These are phyloP conservation scores for Nysson spinosus DNA, from an alignment of 2,888 invertebrate species.

Conservation along the genomic window DNA sequence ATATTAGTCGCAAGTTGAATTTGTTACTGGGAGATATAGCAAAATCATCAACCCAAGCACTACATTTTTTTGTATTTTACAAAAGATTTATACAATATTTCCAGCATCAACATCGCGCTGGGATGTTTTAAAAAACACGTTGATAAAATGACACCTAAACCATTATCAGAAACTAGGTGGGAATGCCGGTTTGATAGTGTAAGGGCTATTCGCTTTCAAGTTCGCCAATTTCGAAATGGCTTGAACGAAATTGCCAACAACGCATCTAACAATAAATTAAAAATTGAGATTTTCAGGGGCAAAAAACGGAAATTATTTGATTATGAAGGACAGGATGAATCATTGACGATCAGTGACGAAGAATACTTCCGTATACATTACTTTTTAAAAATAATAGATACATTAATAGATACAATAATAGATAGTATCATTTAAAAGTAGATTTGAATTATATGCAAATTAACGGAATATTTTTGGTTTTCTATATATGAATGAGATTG, in stretches of 20 bases:
- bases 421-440: too few species aligned
- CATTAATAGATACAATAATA: too few species aligned
- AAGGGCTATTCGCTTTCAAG: conserved; percentile 12
- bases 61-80: conserved; percentile 14
- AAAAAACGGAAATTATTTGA: background rate
- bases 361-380: too few species aligned
- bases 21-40: conserved; percentile 19
- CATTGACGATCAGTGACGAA: too few species aligned
- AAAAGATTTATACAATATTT: conserved; percentile 18
- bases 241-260: conserved; percentile 13
- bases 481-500: too few species aligned
- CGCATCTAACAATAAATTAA: conserved; percentile 14
- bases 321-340: too few species aligned
- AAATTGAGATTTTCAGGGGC: conserved; percentile 4
- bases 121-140: too few species aligned
- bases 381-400: too few species aligned
- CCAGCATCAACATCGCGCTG: conserved; percentile 16
- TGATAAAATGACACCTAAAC: too few species aligned
- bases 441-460: too few species aligned
- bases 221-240: conserved; percentile 13
- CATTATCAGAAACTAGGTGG: too few species aligned
- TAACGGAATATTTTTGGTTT: too few species aligned
- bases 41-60: conserved; percentile 22
- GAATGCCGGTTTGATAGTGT: conserved; percentile 16
- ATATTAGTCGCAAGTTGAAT: conserved; percentile 17